Evolutionary conservation across 2,113 vertebrate genomes (phyloP), one percentile per base, ranked within the genome.

Genomic region (Daphoenositta chrysoptera): DNA sequence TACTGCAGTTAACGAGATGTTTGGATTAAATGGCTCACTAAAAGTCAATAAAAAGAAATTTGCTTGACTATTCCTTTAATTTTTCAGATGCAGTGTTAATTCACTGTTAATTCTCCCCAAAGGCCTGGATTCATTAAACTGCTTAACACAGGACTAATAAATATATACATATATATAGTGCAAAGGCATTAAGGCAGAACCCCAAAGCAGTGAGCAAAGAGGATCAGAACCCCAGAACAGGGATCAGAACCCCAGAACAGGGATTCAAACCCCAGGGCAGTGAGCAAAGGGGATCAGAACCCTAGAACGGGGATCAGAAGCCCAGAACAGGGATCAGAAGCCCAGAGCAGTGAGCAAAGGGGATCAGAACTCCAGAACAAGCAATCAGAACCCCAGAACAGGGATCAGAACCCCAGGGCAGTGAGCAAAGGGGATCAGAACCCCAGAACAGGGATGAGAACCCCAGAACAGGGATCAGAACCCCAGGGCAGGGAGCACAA

Each of bases 21-120:
- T 98, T 98, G 97, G 97, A 98, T 98, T 98, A 98, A 98, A 98
- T 97, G 97, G 96, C 97, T 98, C 97, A 97, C 97, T 98, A 98
- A 98, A 97, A 98, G 98, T 98, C 98, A 98, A 98, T 98, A 98
- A 98, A 98, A 98, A 96, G 97, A 97, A 98, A 98, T 98, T 98
- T 97, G 97, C 97, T 97, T 89, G 93, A 93, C 95, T 97, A 95
- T 97, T 97, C 97, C 97, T 98, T 97, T 97, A 97, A 97, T 97
- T 98, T 98, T 98, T 98, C 95, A 95, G 94, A 81, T 40, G 96
- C 95, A 66, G 86, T 22, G 88, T 95, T 98, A 98, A 97, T 98
- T 96, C 88, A 94, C 84, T 96, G 85, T 51, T 96, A 94, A 93
- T 95, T 97, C 83, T 97, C 97, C 97, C 97, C 37, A 56, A 94